Conservation (phyloP, 2,797 vertebrate species). For the Helicolenus hilgendorfi region DNA sequence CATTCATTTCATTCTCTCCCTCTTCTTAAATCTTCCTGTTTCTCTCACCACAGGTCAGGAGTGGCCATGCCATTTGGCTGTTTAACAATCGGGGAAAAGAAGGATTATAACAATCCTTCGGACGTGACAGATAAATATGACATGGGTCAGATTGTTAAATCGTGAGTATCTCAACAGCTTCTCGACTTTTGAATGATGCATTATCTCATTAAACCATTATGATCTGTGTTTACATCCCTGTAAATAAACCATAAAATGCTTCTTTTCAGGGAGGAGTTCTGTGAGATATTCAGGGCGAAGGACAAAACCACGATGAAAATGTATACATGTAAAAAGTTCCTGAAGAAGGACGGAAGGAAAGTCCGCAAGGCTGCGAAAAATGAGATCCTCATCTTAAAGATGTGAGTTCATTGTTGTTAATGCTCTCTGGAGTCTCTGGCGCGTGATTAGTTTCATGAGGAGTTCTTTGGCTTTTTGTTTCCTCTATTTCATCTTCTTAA, state of each 20-base stretch:
- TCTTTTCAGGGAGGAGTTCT: constrained; percentile 96
- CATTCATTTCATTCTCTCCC: background rate
- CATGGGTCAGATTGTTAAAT: constrained; percentile 98
- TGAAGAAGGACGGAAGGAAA: constrained; percentile 97
- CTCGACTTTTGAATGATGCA: background rate
- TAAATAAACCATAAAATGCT: background rate
- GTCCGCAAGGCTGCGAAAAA: constrained; percentile 98
- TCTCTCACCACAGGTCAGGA: constrained; percentile 75
- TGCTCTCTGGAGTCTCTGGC: background rate
- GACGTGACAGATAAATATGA: constrained; percentile 99
- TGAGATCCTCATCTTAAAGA: constrained; percentile 98
- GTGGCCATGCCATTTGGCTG: constrained; percentile 99
- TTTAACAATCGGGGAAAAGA: constrained; percentile 97
- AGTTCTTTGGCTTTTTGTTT: background rate
- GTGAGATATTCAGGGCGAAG: constrained; percentile 98
- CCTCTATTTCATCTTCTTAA: background rate
- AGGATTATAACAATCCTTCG: constrained; percentile 98
- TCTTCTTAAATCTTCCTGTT: background rate
- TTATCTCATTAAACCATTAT: background rate
- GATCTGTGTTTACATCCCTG: background rate
- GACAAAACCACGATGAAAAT: constrained; percentile 96
- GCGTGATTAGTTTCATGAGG: background rate
- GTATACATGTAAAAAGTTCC: constrained; percentile 98
- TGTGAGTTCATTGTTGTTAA: constrained; percentile 87
- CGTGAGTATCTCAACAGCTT: constrained; percentile 91